These are phyloP conservation scores for Oncorhynchus keta DNA, from an alignment of 2,113 vertebrate species.

Conservation along the genomic window DNA sequence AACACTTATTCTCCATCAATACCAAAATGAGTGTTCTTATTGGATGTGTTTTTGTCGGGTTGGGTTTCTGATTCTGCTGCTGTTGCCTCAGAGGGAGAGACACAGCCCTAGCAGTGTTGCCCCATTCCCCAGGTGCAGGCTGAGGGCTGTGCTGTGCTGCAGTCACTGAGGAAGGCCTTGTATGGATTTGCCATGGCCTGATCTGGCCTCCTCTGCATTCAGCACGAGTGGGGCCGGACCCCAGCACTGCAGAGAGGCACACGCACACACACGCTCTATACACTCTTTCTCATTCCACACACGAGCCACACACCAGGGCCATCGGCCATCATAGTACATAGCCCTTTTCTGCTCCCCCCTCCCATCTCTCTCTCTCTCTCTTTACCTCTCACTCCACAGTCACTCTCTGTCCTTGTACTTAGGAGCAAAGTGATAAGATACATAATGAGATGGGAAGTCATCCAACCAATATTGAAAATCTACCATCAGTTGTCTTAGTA, in stretches of 20 bases:
- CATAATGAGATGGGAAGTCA: not conserved
- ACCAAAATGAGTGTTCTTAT: not conserved
- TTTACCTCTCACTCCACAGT: not conserved
- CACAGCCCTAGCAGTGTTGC: not conserved
- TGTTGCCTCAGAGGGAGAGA: conserved; percentile 5
- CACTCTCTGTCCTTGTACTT: not conserved
- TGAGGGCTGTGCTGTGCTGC: conserved; percentile 28
- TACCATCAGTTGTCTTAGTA: not conserved
- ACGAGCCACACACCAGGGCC: conserved; percentile 54
- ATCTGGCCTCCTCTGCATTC: conserved; percentile 68
- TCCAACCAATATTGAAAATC: not conserved
- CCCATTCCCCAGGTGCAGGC: conserved; percentile 60
- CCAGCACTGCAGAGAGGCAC: conserved; percentile 50
- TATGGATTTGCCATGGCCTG: conserved; percentile 66
- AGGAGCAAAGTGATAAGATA: not conserved
- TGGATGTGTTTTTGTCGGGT: not conserved
- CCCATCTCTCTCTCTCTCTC: not conserved
- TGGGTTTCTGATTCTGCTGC: not conserved
- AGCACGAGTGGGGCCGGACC: conserved; percentile 52
- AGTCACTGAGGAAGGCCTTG: conserved; percentile 72
- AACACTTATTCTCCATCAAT: not conserved
- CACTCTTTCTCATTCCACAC: conserved; percentile 65
- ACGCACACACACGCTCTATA: not conserved
- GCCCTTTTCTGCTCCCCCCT: not conserved
- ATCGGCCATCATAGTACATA: conserved; percentile 47